phyloP scores from a whole-genome alignment of 2,888 invertebrate genomes.

The Amphipoea oculea region DNA sequence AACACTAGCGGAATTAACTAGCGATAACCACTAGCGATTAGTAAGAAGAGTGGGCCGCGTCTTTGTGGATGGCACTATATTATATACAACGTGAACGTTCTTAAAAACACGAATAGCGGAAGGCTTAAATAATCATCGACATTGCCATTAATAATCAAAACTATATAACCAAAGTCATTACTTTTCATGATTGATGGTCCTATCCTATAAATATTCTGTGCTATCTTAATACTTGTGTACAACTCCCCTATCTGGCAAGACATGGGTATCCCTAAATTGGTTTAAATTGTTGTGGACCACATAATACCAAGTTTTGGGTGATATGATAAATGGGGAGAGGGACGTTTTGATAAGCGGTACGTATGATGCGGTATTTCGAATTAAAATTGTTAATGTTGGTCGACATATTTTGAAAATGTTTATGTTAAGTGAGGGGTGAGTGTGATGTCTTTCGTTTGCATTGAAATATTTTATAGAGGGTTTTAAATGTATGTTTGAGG shows the following conservation, averaged over 20 bases:
- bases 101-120: too few species aligned
- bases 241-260: slow-evolving; percentile 61
- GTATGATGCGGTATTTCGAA: slow-evolving; percentile 61
- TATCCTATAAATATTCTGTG: slow-evolving; percentile 32
- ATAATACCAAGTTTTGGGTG: slow-evolving; percentile 70
- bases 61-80: too few species aligned
- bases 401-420: slow-evolving; percentile 64
- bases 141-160: slow-evolving; percentile 1
- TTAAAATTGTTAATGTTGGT: slow-evolving; percentile 70
- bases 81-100: too few species aligned
- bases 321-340: slow-evolving; percentile 71
- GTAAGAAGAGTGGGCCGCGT: too few species aligned
- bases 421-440: slow-evolving; percentile 5
- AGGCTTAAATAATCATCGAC: too few species aligned
- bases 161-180: slow-evolving; percentile 29
- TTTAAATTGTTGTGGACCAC: slow-evolving; percentile 76
- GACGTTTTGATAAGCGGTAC: slow-evolving; percentile 61
- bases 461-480: neutral
- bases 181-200: slow-evolving; percentile 38
- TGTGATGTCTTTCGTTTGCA: neutral
- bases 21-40: too few species aligned
- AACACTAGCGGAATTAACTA: too few species aligned
- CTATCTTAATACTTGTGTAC: slow-evolving; percentile 47
- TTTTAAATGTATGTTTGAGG: neutral
- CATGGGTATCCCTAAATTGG: slow-evolving; percentile 72